Conservation (phyloP, 2,888 invertebrate species). For the Drosophila eohydei region DNA sequence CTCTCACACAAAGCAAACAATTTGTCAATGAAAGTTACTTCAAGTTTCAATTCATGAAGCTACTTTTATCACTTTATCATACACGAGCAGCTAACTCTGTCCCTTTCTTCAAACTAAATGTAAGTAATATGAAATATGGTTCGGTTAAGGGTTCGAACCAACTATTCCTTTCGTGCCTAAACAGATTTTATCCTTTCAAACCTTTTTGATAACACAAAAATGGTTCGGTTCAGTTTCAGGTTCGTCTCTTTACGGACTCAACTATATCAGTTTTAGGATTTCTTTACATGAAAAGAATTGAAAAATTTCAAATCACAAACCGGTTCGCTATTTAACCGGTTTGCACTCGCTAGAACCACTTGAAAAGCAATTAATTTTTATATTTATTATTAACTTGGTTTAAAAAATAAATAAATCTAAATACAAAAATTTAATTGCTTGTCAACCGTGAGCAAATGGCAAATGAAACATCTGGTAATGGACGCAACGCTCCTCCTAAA, state of each 20-base stretch:
- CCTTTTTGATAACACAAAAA: too few relatives aligned
- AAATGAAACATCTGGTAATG: constrained; percentile 39
- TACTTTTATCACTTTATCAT: too few relatives aligned
- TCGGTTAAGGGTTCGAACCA: too few relatives aligned
- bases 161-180: too few relatives aligned
- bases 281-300: background rate
- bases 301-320: background rate
- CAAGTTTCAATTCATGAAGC: too few relatives aligned
- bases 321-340: background rate
- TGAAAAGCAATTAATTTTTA: constrained; percentile 1
- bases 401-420: background rate
- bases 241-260: background rate
- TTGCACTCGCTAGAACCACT: background rate
- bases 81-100: too few relatives aligned
- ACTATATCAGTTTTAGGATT: background rate
- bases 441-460: constrained; percentile 13
- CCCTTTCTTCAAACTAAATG: too few relatives aligned
- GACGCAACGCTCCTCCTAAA: constrained; percentile 16
- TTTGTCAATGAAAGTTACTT: too few relatives aligned
- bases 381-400: constrained; percentile 12
- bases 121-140: too few relatives aligned
- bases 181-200: too few relatives aligned
- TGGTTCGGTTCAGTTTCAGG: background rate
- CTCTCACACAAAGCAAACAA: background rate
- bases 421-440: constrained; percentile 35